Base-by-base conservation (phyloP, 2,888 invertebrate species). In the Panopea generosa region DNA sequence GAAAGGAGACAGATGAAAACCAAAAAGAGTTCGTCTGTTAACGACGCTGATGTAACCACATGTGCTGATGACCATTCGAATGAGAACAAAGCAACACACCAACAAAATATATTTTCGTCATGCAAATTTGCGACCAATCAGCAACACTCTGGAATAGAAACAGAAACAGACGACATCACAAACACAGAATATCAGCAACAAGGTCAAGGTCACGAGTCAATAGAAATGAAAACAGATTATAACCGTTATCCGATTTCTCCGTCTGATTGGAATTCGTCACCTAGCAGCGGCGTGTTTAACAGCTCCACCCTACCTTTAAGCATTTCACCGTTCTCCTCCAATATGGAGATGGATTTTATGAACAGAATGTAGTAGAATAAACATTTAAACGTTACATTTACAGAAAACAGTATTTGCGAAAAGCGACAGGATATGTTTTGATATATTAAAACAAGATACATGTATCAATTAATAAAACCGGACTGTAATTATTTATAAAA, bases 231-330 rank as follows among this genome's bases (percentile, higher is more conserved):
- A 18, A 20, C 16, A 4, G 45, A 16, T 18, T 16, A n/a, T n/a
- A n/a, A 16, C 45, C 20, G 52, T 26, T 62, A 62, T 49, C 50
- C 62, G 11, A n/a, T 52, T 4, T 62, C 62, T 9, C 62, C 62
- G 1, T 62, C 62, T 16, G 24, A 62, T 24, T 65, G 55, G 56
- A 53, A 43, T 29, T 4, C 20, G 16, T 22, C 43, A n/a, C 24
- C 65, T 29, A 43, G 33, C 43, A 33, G 40, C 0, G 43, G 22
- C n/a, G 20, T 66, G 29, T 11, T 33, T 33, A 33, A 4, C 33
- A 33, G 11, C 33, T 7, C 11, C n/a, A n/a, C n/a, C 22, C 22
- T 56, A 18, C 14, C 65, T 1, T 29, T 66, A 9, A 47, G 56
- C 24, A 47, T 56, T 1, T 66, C 56, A n/a, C 55, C 56, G 45